Percentiles rank a stretch among this genome's conserved stretches.
phyloP scores from a whole-genome alignment of 1,140 invertebrate species.

The Drosophila kepulauana region DNA sequence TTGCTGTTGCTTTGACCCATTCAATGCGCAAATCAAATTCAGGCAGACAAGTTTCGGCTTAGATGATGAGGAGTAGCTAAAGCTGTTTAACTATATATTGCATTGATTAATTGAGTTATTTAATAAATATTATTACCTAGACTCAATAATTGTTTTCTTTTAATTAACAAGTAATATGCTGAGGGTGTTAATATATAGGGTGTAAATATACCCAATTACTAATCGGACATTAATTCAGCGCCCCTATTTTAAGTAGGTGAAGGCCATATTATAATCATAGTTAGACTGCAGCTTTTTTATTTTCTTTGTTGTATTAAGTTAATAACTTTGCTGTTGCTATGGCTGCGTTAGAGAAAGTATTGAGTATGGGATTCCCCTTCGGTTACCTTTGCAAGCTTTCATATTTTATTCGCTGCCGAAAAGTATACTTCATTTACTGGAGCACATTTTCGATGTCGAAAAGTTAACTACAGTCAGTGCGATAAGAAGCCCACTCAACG shows the following conservation, averaged over 20 bases:
- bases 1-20: slow-evolving; percentile 59
- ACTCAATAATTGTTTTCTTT: too few species aligned
- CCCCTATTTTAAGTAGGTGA: too few species aligned
- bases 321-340: too few species aligned
- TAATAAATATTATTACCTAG: slow-evolving; percentile 1
- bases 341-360: too few species aligned
- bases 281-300: too few species aligned
- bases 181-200: too few species aligned
- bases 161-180: too few species aligned
- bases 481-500: slow-evolving; percentile 20
- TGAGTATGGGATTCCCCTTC: neutral
- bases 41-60: slow-evolving; percentile 23
- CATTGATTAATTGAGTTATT: neutral
- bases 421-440: slow-evolving; percentile 28
- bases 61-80: neutral
- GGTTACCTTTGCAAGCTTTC: neutral
- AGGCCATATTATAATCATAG: too few species aligned
- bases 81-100: neutral
- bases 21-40: slow-evolving; percentile 53
- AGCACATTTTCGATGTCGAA: neutral
- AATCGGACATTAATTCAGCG: too few species aligned
- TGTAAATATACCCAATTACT: too few species aligned
- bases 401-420: slow-evolving; percentile 3
- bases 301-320: too few species aligned
- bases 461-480: neutral